Evolutionary conservation across 2,113 vertebrate genomes (phyloP).

Genomic region (Cinclus cinclus): DNA sequence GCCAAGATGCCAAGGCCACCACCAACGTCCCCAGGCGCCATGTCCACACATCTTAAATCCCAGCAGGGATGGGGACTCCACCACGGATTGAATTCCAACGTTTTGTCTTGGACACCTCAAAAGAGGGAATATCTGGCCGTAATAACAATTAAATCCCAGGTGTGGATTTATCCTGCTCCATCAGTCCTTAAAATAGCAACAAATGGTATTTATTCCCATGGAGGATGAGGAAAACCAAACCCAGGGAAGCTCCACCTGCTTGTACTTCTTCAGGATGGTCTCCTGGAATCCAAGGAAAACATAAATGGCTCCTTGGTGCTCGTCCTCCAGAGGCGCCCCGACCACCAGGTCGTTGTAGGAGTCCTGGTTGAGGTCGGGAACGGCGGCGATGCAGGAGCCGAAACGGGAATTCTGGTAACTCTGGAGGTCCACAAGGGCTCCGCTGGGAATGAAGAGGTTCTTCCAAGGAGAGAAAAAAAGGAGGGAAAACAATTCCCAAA

Average conservation of each 20-base stretch:
- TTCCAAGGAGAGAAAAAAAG: constrained; percentile 30
- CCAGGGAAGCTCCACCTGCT: constrained; percentile 76
- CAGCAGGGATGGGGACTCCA: neutral
- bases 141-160: rapidly evolving
- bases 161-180: neutral
- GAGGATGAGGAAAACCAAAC: rapidly evolving
- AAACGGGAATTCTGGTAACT: constrained; percentile 92
- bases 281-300: constrained; percentile 83
- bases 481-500: neutral
- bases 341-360: constrained; percentile 90
- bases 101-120: neutral
- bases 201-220: rapidly evolving
- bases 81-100: neutral
- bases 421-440: constrained; percentile 80
- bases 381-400: constrained; percentile 86
- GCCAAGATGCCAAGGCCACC: neutral
- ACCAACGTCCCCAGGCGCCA: neutral
- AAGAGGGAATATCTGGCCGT: rapidly evolving
- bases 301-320: constrained; percentile 89
- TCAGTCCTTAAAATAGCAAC: rapidly evolving
- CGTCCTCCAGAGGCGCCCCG: constrained; percentile 90
- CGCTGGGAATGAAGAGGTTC: constrained; percentile 81
- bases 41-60: neutral
- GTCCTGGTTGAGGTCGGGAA: constrained; percentile 92
- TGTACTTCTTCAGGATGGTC: constrained; percentile 83